These are phyloP conservation scores for Aurelia aurita complex sp. Pacific DNA, from an alignment of 30 jellyfish, hydroid and myxozoan species.

Conservation along the genomic window DNA sequence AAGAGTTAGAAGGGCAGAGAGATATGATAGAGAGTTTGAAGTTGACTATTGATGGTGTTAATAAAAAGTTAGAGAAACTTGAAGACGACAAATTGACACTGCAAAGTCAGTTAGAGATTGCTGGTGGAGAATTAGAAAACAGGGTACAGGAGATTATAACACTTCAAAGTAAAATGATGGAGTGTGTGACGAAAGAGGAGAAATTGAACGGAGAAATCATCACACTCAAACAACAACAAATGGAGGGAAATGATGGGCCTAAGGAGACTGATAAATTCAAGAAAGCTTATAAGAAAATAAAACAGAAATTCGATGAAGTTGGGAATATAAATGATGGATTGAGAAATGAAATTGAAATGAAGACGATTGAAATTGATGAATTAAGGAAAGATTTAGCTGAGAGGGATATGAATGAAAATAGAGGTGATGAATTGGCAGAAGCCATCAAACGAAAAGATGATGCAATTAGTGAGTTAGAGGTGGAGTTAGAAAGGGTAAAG, in stretches of 20 bases:
- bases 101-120: neutral
- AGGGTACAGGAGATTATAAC: slow-evolving; percentile 2
- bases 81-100: slow-evolving; percentile 17
- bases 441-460: neutral
- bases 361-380: slow-evolving; percentile 7
- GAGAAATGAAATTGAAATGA: slow-evolving; percentile 13
- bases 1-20: slow-evolving; percentile 9
- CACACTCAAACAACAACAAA: neutral
- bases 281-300: neutral
- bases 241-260: neutral
- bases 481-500: slow-evolving; percentile 2
- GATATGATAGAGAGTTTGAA: slow-evolving; percentile 14
- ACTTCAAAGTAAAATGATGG: neutral
- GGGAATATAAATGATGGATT: slow-evolving; percentile 7
- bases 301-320: slow-evolving; percentile 8
- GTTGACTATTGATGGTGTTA: neutral
- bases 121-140: neutral
- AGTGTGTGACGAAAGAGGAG: neutral
- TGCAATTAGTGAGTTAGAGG: slow-evolving; percentile 8
- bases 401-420: slow-evolving; percentile 23
- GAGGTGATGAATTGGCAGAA: slow-evolving; percentile 22
- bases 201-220: neutral
- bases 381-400: slow-evolving; percentile 5
- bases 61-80: slow-evolving; percentile 5
- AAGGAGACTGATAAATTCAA: neutral